A percentile compares a stretch with the other conserved stretches of the same genome.
phyloP scores from a whole-genome alignment of 64 coral and sea anemone genomes.

The Montipora efflorescens region DNA sequence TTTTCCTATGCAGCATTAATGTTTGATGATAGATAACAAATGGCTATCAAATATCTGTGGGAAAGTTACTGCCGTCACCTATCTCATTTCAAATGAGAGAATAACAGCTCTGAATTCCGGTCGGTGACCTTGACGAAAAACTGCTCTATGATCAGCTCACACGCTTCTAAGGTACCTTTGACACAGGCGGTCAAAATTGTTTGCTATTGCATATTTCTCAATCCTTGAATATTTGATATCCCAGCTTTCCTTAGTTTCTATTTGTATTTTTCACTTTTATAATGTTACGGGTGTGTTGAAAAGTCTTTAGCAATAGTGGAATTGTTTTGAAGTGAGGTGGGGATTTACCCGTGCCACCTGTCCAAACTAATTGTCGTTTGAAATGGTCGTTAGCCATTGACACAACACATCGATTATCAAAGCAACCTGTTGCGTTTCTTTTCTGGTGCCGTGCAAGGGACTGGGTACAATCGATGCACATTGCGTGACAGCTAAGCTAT shows the following conservation, averaged over 20 bases:
- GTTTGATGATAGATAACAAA: background rate
- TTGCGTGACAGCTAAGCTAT: no score
- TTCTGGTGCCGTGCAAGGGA: background rate
- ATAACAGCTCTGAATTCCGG: background rate
- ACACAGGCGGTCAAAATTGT: background rate
- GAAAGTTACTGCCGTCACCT: background rate
- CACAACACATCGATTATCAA: background rate
- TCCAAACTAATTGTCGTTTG: background rate
- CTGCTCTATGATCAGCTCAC: background rate
- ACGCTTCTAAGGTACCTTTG: background rate
- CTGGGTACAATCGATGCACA: no score
- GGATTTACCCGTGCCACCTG: slow-evolving; percentile 22
- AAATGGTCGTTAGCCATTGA: background rate
- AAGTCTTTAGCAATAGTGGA: background rate
- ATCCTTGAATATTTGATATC: background rate
- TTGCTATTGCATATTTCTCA: background rate
- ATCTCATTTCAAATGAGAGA: background rate
- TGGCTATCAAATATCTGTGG: background rate
- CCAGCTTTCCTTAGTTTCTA: no score
- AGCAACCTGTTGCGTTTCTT: background rate
- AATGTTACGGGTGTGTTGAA: background rate
- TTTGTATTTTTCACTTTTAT: background rate
- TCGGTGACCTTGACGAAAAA: background rate
- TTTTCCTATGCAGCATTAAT: background rate
- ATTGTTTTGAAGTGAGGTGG: slow-evolving; percentile 25